These are phyloP conservation scores for Numenius arquata DNA, from an alignment of 2,113 vertebrate species.

Conservation along the genomic window DNA sequence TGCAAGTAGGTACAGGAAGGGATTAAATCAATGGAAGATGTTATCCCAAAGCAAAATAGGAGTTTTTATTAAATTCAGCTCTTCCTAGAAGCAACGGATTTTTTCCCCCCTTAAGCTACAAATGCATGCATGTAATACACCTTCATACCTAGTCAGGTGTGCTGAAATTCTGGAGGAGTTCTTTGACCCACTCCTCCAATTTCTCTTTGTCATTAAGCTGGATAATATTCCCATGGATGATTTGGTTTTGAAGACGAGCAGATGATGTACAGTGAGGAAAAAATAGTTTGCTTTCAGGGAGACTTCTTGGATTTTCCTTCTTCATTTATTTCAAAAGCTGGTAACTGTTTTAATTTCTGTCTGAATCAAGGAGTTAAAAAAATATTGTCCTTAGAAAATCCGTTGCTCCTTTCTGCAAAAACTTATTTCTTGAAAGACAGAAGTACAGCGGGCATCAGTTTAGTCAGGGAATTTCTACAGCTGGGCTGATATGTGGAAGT, in stretches of 20 bases:
- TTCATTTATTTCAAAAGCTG: not conserved
- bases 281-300: not conserved
- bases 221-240: not conserved
- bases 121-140: not conserved
- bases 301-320: not conserved
- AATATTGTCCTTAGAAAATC: not conserved
- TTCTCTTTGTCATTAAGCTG: not conserved
- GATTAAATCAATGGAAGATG: constrained; percentile 77
- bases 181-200: not conserved
- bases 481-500: not conserved
- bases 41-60: constrained; percentile 68
- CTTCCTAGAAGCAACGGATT: constrained; percentile 6
- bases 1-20: constrained; percentile 57
- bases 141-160: not conserved
- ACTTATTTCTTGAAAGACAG: not conserved
- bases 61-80: constrained; percentile 70
- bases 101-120: not conserved
- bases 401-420: not conserved
- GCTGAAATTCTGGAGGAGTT: not conserved
- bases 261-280: not conserved
- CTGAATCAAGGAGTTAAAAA: not conserved
- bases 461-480: not conserved
- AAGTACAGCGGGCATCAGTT: not conserved
- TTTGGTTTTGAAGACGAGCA: not conserved
- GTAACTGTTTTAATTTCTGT: not conserved